Percentiles rank a stretch among this genome's conserved stretches.
These are phyloP conservation scores for Sphaerophoria taeniata DNA, from an alignment of 2,888 invertebrate genomes.

Conservation along the genomic window DNA sequence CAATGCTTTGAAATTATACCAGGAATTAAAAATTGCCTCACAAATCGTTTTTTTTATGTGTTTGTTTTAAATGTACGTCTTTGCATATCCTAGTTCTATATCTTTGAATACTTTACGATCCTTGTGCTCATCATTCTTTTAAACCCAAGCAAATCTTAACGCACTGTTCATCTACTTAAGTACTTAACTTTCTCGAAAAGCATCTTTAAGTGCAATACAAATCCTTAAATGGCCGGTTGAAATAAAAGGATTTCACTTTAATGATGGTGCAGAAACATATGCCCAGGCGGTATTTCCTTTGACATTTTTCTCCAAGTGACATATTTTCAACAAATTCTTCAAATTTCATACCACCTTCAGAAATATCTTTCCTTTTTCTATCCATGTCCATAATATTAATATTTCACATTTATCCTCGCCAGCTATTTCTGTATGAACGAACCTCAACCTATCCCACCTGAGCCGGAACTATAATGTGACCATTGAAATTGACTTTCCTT, in stretches of 20 bases:
- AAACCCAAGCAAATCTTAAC: too few relatives aligned
- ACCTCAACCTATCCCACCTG: neutral
- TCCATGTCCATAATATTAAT: neutral
- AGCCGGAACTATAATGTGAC: slow-evolving; percentile 35
- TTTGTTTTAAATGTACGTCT: too few relatives aligned
- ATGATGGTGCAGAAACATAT: slow-evolving; percentile 19
- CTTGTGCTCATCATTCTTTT: too few relatives aligned
- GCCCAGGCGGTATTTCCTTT: slow-evolving; percentile 30
- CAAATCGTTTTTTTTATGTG: too few relatives aligned
- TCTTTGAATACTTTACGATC: too few relatives aligned
- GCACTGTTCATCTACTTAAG: too few relatives aligned
- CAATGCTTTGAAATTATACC: too few relatives aligned
- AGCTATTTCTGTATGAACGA: neutral
- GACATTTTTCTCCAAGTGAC: slow-evolving; percentile 39
- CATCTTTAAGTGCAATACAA: too few relatives aligned
- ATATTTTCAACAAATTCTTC: slow-evolving; percentile 58
- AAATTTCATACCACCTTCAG: slow-evolving; percentile 49
- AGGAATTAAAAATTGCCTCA: too few relatives aligned
- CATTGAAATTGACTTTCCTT: slow-evolving; percentile 46
- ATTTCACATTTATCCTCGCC: neutral
- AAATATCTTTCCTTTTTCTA: neutral
- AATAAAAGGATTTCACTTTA: neutral
- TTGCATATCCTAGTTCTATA: too few relatives aligned
- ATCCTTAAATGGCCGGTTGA: neutral
- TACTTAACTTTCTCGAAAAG: too few relatives aligned